Evolutionary conservation across 2,113 vertebrate genomes (phyloP).

Genomic region (Pseudorectes ferrugineus): DNA sequence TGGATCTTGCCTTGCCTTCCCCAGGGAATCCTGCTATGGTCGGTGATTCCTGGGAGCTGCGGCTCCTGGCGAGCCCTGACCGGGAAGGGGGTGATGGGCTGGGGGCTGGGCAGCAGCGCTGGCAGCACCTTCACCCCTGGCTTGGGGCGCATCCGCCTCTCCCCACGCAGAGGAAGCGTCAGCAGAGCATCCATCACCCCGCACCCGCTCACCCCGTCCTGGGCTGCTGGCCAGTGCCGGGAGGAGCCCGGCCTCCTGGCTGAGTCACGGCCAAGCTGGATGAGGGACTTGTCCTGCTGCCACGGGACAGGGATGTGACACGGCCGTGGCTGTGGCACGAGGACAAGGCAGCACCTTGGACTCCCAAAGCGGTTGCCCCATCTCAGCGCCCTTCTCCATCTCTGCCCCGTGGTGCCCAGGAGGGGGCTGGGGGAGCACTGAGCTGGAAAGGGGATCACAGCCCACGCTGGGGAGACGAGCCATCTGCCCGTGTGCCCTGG

Average conservation of each 20-base stretch:
- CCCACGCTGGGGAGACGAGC: accelerated
- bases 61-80: not conserved
- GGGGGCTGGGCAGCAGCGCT: not conserved
- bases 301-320: not conserved
- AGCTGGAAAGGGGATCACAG: not conserved
- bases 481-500: not conserved
- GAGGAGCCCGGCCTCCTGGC: not conserved
- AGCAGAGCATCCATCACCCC: constrained; percentile 36
- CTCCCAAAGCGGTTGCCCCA: accelerated
- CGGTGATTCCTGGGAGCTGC: accelerated
- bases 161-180: not conserved
- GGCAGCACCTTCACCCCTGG: not conserved
- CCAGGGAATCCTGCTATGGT: accelerated
- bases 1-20: not conserved
- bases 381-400: accelerated
- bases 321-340: accelerated
- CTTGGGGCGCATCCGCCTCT: not conserved
- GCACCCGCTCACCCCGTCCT: not conserved
- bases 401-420: not conserved
- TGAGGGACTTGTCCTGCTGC: not conserved
- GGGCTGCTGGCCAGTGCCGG: not conserved
- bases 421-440: accelerated
- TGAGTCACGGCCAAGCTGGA: not conserved
- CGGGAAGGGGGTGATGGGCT: not conserved
- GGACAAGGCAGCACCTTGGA: accelerated